A percentile compares a stretch with the other conserved stretches of the same genome.
These are phyloP conservation scores for Anoplolepis gracilipes DNA, from an alignment of 1,140 invertebrate species.

Conservation along the genomic window DNA sequence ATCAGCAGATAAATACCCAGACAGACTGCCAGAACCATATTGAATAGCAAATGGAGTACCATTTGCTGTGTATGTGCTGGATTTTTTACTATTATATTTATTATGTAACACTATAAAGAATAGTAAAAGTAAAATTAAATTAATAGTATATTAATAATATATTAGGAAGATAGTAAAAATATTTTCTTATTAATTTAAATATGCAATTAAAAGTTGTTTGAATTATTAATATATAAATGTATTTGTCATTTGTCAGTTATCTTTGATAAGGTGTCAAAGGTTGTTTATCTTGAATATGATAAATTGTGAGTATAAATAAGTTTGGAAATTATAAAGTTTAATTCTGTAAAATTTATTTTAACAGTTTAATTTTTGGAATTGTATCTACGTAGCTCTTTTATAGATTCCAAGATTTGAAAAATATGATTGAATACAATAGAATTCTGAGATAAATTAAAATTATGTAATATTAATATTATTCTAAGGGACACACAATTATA, in stretches of 20 bases:
- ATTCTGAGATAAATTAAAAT: neutral
- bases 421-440: too few species aligned
- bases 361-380: too few species aligned
- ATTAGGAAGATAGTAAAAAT: neutral
- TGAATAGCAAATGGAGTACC: constrained; percentile 97
- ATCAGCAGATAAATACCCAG: constrained; percentile 97
- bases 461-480: neutral
- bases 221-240: neutral
- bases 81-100: constrained; percentile 97
- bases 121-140: constrained; percentile 29
- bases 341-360: too few species aligned
- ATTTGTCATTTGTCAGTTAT: constrained; percentile 19
- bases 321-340: neutral
- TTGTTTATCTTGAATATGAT: constrained; percentile 13
- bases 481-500: neutral
- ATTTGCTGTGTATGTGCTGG: constrained; percentile 93
- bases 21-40: constrained; percentile 98
- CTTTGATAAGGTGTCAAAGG: neutral
- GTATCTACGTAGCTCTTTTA: neutral
- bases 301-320: neutral
- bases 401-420: too few species aligned
- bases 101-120: constrained; percentile 93
- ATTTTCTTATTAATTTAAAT: neutral
- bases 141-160: too few species aligned
- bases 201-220: constrained; percentile 24